These are phyloP conservation scores for Podarcis siculus DNA, from an alignment of 2,797 vertebrate species.

Conservation along the genomic window DNA sequence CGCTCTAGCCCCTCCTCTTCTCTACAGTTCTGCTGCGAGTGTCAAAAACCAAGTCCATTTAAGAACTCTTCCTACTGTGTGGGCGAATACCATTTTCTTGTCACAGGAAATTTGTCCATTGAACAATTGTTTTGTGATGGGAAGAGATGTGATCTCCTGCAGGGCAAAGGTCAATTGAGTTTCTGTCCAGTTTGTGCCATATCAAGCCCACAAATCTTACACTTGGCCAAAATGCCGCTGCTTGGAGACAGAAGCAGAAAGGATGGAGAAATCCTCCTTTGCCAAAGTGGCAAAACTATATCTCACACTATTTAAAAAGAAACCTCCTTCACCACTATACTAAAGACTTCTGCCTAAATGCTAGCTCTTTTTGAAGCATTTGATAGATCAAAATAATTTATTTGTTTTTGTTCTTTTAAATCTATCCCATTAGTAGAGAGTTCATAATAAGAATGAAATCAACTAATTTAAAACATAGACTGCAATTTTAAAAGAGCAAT, in stretches of 20 bases:
- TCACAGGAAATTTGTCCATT: not conserved
- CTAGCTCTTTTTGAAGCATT: not conserved
- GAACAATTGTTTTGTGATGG: not conserved
- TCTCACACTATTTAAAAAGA: not conserved
- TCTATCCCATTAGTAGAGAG: too few relatives aligned
- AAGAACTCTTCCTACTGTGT: not conserved
- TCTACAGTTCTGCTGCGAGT: not conserved
- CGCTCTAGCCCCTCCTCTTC: not conserved
- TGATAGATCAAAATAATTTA: too few relatives aligned
- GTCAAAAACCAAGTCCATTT: not conserved
- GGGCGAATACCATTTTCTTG: not conserved
- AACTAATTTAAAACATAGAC: not conserved
- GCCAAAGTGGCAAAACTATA: too few relatives aligned
- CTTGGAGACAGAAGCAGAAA: not conserved
- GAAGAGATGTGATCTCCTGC: not conserved
- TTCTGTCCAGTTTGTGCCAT: constrained; percentile 4
- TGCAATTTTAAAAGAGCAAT: not conserved
- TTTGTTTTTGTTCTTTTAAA: too few relatives aligned
- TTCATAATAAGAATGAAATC: not conserved
- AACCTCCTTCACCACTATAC: not conserved
- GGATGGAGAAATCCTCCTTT: not conserved
- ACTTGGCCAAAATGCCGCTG: not conserved
- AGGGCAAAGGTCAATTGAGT: constrained; percentile 17
- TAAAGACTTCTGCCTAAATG: not conserved
- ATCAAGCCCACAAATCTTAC: not conserved